phyloP scores from a whole-genome alignment of 2,888 invertebrate genomes.

The Scaptodrosophila latifasciaeformis region DNA sequence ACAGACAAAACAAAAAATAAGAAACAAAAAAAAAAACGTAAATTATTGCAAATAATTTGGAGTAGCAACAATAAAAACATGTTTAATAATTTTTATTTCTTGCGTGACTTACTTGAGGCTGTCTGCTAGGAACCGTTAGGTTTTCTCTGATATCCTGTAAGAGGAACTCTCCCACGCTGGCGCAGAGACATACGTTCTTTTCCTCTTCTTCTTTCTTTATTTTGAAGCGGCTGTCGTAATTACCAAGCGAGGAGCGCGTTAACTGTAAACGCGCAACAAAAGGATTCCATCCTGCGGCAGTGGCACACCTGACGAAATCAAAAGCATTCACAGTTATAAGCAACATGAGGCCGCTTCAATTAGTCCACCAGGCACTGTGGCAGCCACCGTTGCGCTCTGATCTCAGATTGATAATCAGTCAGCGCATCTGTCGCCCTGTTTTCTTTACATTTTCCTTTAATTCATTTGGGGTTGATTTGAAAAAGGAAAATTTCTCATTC shows the following conservation, averaged over 20 bases:
- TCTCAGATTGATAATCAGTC: constrained; percentile 5
- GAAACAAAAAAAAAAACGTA: not conserved
- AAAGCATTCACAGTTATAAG: constrained; percentile 60
- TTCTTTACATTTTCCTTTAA: constrained; percentile 27
- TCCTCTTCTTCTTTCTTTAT: too few species aligned
- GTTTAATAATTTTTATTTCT: too few species aligned
- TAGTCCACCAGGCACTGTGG: constrained; percentile 15
- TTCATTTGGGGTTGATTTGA: constrained; percentile 40
- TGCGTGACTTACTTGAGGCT: not conserved
- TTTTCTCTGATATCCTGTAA: constrained; percentile 43
- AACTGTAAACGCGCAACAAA: constrained; percentile 64
- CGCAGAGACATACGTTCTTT: too few species aligned
- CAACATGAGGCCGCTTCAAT: constrained; percentile 44
- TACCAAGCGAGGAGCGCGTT: constrained; percentile 22
- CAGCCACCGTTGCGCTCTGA: constrained; percentile 39
- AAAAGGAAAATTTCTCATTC: constrained; percentile 43
- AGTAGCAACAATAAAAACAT: too few species aligned
- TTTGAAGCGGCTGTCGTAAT: constrained; percentile 22
- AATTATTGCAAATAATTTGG: constrained; percentile 34
- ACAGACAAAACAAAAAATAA: not conserved
- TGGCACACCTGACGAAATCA: constrained; percentile 63
- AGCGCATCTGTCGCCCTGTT: constrained; percentile 55
- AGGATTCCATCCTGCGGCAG: constrained; percentile 45
- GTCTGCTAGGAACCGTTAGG: constrained; percentile 51
- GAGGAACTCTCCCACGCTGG: constrained; percentile 32